Percentiles rank a stretch among this genome's conserved stretches.
Conservation (phyloP, 1,140 invertebrate genomes). For the Arctopsyche grandis region DNA sequence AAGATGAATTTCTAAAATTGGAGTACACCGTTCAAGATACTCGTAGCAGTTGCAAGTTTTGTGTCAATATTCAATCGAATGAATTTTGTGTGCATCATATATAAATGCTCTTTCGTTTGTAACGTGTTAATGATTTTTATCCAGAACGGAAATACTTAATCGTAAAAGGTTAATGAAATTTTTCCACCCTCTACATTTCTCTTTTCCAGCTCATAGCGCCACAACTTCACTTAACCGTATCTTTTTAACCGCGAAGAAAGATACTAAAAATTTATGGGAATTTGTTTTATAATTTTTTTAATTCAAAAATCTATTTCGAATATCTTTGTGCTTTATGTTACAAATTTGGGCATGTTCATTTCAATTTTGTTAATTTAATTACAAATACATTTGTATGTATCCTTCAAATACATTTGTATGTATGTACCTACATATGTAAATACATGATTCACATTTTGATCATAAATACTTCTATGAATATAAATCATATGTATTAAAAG, state of each 20-base stretch:
- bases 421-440: too few species aligned
- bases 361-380: too few species aligned
- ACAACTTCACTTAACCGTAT: constrained; percentile 9
- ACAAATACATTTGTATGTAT: too few species aligned
- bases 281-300: neutral
- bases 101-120: neutral
- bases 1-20: neutral
- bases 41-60: too few species aligned
- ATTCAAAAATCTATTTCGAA: neutral
- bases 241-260: constrained; percentile 5
- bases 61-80: too few species aligned
- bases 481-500: too few species aligned
- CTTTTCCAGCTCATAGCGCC: constrained; percentile 33
- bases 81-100: neutral
- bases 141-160: constrained; percentile 40
- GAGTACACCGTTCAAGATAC: neutral
- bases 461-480: too few species aligned
- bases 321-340: too few species aligned
- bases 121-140: constrained; percentile 31
- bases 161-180: constrained; percentile 47
- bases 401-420: too few species aligned
- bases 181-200: constrained; percentile 36
- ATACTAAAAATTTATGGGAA: constrained; percentile 14
- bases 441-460: too few species aligned
- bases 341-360: too few species aligned